Conservation (phyloP, 2,113 vertebrate species). For the Butorides virescens region DNA sequence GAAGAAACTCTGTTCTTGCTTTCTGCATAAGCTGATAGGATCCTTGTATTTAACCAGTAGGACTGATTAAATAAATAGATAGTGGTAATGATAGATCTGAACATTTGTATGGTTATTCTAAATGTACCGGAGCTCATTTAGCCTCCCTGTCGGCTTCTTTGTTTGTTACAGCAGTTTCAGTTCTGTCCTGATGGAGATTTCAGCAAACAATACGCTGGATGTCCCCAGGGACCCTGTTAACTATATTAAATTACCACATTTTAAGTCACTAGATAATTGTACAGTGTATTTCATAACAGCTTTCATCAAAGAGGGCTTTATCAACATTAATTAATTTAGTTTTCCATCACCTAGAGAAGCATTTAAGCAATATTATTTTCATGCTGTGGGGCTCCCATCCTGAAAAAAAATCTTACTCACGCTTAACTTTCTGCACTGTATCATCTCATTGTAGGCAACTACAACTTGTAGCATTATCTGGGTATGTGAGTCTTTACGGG, state of each 20-base stretch:
- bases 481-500: not conserved
- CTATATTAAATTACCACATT: constrained; percentile 39
- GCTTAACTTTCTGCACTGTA: not conserved
- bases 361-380: constrained; percentile 19
- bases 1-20: not conserved
- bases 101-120: not conserved
- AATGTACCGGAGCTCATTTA: not conserved
- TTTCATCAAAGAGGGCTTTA: constrained; percentile 33
- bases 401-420: not conserved
- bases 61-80: not conserved
- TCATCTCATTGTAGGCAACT: not conserved
- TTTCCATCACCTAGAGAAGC: constrained; percentile 22
- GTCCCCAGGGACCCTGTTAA: constrained; percentile 25
- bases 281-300: constrained; percentile 8
- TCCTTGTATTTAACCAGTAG: not conserved
- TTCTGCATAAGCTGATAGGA: not conserved
- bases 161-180: constrained; percentile 8
- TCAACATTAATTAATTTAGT: constrained; percentile 41
- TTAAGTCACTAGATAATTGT: constrained; percentile 36
- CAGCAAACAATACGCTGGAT: not conserved
- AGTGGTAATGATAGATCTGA: not conserved
- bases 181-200: constrained; percentile 11
- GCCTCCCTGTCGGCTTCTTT: not conserved
- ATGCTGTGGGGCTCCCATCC: not conserved
- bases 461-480: not conserved